phyloP scores from a whole-genome alignment of 2,888 invertebrate genomes.

The Tinea trinotella region DNA sequence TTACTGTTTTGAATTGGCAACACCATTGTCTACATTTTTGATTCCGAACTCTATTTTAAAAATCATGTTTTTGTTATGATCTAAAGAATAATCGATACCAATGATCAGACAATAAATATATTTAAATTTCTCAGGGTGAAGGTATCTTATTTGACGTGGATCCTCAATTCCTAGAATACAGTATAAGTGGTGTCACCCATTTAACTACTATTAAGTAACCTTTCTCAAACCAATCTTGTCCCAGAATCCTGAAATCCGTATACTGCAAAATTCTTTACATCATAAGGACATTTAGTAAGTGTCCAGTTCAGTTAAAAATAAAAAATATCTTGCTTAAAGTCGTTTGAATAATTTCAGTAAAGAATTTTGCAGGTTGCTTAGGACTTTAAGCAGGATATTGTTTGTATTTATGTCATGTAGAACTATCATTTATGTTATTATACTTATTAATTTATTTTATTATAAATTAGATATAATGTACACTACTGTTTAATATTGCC shows the following conservation, averaged over 20 bases:
- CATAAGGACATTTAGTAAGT: conserved; percentile 54
- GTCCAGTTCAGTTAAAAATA: conserved; percentile 26
- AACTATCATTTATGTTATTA: neutral
- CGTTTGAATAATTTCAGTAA: conserved; percentile 43
- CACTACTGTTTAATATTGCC: too few species aligned
- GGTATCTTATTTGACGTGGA: conserved; percentile 62
- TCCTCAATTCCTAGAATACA: conserved; percentile 61
- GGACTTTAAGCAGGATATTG: conserved; percentile 50
- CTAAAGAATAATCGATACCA: too few species aligned
- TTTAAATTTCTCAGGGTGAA: conserved; percentile 49
- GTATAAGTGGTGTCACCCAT: conserved; percentile 63
- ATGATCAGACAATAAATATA: too few species aligned
- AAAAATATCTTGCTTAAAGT: conserved; percentile 61
- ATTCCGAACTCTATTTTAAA: too few species aligned
- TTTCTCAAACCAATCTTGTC: neutral
- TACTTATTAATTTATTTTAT: neutral
- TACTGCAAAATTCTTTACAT: conserved; percentile 70
- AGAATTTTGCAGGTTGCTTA: conserved; percentile 64
- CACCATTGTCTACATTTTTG: too few species aligned
- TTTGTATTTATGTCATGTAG: neutral
- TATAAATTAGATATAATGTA: too few species aligned
- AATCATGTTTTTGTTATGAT: too few species aligned
- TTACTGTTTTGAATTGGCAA: too few species aligned
- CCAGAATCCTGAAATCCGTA: conserved; percentile 23
- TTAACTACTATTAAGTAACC: conserved; percentile 41